Conservation (phyloP, 2,113 vertebrate genomes). For the Pontoporia blainvillei region DNA sequence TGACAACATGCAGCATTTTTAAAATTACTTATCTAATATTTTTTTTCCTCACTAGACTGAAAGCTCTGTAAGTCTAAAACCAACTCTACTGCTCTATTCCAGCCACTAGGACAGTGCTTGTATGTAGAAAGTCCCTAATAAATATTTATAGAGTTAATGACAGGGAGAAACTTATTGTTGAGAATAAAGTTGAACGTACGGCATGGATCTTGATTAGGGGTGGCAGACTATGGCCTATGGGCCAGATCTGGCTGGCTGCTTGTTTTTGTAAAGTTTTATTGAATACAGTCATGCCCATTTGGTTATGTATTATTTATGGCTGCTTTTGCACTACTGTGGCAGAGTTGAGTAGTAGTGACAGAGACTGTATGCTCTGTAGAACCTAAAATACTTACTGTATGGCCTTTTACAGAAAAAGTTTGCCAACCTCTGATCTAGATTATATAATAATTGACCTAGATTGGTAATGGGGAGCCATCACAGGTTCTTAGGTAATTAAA, state of each 20-base stretch:
- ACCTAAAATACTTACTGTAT: not conserved
- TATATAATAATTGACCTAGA: not conserved
- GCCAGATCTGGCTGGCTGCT: not conserved
- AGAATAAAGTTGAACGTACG: not conserved
- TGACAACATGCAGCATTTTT: not conserved
- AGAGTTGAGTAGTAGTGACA: not conserved
- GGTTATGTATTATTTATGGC: not conserved
- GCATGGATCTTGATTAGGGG: not conserved
- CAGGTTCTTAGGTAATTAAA: not conserved
- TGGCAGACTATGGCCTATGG: not conserved
- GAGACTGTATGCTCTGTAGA: not conserved
- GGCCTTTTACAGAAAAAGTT: not conserved
- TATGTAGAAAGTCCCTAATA: not conserved
- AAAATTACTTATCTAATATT: not conserved
- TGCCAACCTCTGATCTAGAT: not conserved
- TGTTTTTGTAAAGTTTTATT: slow-evolving; percentile 34
- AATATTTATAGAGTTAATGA: not conserved
- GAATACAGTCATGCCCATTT: not conserved
- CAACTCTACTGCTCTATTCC: not conserved
- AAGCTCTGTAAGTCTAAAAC: not conserved
- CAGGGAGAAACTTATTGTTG: not conserved
- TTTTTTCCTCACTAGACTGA: not conserved
- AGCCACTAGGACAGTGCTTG: not conserved
- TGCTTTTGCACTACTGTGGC: not conserved
- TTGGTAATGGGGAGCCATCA: not conserved